A percentile compares a stretch with the other conserved stretches of the same genome.
Evolutionary conservation across 2,113 vertebrate genomes (phyloP).

Genomic region (Melierax canorus): DNA sequence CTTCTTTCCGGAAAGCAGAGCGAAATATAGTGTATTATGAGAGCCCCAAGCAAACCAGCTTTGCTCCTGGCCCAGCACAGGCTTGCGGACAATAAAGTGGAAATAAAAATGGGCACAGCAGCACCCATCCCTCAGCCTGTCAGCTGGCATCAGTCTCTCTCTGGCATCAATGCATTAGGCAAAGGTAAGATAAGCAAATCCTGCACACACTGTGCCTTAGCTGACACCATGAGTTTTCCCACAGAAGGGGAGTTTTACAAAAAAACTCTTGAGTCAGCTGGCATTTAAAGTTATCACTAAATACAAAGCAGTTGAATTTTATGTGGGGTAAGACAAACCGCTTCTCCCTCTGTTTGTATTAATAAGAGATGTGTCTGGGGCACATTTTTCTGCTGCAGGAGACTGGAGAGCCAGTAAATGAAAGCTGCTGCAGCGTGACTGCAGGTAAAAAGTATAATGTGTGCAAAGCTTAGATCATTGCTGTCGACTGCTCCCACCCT

Average conservation of each 20-base stretch:
- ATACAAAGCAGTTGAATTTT: neutral
- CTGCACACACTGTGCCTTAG: neutral
- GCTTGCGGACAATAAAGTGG: neutral
- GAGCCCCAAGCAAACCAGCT: neutral
- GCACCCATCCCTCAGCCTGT: neutral
- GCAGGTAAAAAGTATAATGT: neutral
- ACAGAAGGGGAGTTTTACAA: neutral
- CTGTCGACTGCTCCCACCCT: neutral
- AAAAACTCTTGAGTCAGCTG: neutral
- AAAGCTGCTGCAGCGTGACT: neutral
- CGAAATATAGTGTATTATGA: neutral
- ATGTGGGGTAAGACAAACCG: neutral
- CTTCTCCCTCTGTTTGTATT: neutral
- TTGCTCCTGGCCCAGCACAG: neutral
- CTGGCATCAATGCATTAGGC: neutral
- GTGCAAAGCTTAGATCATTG: neutral
- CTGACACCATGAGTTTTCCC: neutral
- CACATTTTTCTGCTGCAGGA: neutral
- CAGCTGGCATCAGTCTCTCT: neutral
- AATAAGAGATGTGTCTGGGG: neutral
- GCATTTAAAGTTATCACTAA: neutral
- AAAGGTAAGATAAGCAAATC: neutral
- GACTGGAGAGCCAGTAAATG: neutral
- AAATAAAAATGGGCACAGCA: neutral
- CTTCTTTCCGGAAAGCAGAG: neutral